Conservation (phyloP, 2,888 invertebrate genomes). For the Dusona sp. region DNA sequence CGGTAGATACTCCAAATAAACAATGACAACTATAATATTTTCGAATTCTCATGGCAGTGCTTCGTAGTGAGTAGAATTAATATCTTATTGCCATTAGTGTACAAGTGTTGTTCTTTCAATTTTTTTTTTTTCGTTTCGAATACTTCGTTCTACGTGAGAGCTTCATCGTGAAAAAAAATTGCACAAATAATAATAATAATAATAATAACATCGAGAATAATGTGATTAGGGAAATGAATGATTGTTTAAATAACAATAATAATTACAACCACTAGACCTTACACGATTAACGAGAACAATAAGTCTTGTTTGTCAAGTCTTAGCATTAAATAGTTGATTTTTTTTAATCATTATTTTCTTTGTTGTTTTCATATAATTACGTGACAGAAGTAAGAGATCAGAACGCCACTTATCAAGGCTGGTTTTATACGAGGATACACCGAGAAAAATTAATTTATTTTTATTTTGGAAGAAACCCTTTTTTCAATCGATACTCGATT, state of each 20-base stretch:
- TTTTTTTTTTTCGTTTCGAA: conserved; percentile 44
- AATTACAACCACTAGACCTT: conserved; percentile 19
- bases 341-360: neutral
- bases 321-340: conserved; percentile 45
- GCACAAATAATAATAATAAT: neutral
- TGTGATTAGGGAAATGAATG: neutral
- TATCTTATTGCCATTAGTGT: conserved; percentile 79
- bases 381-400: conserved; percentile 37
- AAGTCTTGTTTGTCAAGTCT: conserved; percentile 57
- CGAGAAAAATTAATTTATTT: conserved; percentile 25
- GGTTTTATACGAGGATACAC: conserved; percentile 29
- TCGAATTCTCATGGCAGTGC: conserved; percentile 81
- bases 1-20: conserved; percentile 76
- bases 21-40: conserved; percentile 70
- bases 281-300: conserved; percentile 57
- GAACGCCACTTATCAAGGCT: conserved; percentile 20
- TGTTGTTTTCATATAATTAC: conserved; percentile 21
- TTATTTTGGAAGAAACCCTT: too few species aligned
- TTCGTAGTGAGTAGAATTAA: conserved; percentile 79
- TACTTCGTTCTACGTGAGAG: conserved; percentile 24
- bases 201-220: neutral
- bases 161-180: conserved; percentile 10
- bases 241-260: neutral
- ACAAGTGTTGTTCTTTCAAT: conserved; percentile 56
- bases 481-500: neutral